Evolutionary conservation across 2,113 vertebrate species (phyloP), one percentile per base, ranked within the genome.

Genomic region (Ptychochromis oligacanthus): DNA sequence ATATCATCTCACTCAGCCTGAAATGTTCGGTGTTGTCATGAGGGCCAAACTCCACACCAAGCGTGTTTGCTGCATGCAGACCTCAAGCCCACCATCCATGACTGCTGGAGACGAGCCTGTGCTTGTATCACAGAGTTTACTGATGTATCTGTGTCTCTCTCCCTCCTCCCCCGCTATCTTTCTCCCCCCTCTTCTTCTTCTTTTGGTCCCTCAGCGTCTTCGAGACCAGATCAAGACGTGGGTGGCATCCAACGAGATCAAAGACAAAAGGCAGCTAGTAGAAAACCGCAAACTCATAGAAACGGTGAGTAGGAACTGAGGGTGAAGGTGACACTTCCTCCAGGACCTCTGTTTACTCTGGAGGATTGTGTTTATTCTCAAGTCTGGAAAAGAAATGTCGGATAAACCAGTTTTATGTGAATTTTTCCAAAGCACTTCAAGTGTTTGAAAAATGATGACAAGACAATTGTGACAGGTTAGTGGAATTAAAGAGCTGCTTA

Each of bases 201-300:
- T 65, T 77, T 74, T 88, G 65, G 36, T 83, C 77, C 83, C 61
- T 77, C 94, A 98, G 97, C 96, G 97, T 92, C 96, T 98, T 87
- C 96, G 97, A 95, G 97, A 98, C 96, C 97, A 98, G 96, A 98
- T 98, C 95, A 98, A 98, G 95, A 98, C 97, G 91, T 98, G 97
- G 97, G 97, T 97, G 55, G 97, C 97, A 1, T 98, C 97, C 91
- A 98, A 97, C 43, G 97, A 98, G 93, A 98, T 98, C 91, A 98
- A 98, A 94, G 97, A 98, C 95, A 98, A 98, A 95, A 93, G 96
- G 94, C 97, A 97, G 96, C 96, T 98, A 80, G 95, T 98, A 57
- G 97, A 98, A 55, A 98, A 98, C 93, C 96, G 97, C 85, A 98
- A 98, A 94, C 96, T 98, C 85, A 98, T 98, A 77, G 97, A 98